phyloP scores from a whole-genome alignment of 2,113 vertebrate species.

The Nerophis ophidion region DNA sequence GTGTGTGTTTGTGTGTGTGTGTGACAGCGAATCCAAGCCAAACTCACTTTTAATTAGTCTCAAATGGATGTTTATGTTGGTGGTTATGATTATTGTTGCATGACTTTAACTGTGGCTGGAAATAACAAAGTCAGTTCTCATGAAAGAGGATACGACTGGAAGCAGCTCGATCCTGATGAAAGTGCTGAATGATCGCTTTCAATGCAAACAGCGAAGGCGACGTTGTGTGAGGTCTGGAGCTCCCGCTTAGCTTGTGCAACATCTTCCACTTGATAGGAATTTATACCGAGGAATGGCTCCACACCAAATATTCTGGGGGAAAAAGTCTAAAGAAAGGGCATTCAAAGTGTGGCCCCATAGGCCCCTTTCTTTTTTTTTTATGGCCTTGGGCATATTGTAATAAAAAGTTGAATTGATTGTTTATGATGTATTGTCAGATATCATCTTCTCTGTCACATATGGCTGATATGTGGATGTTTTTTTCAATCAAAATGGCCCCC shows the following conservation, averaged over 20 bases:
- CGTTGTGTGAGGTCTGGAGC: constrained; percentile 39
- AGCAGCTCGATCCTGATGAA: constrained; percentile 39
- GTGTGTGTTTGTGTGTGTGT: not conserved
- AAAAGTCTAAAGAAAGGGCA: not conserved
- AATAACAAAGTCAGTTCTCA: constrained; percentile 42
- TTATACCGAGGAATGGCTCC: not conserved
- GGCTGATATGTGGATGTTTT: no score
- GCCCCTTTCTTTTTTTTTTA: no score
- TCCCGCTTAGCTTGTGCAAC: constrained; percentile 31
- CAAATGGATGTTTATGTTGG: constrained; percentile 43
- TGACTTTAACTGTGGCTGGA: constrained; percentile 37
- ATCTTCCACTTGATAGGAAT: constrained; percentile 2
- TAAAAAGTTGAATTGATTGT: no score
- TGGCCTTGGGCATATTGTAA: no score
- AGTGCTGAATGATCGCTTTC: constrained; percentile 52
- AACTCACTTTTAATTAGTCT: constrained; percentile 29
- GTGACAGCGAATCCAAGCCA: constrained; percentile 10
- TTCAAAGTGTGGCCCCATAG: no score
- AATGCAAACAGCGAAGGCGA: constrained; percentile 26
- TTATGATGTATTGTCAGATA: no score
- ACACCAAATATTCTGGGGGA: not conserved
- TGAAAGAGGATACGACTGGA: constrained; percentile 48
- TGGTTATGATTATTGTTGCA: constrained; percentile 44
- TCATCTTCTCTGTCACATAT: no score
- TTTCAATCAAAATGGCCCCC: no score